These are phyloP conservation scores for Saccopteryx leptura DNA, from an alignment of 2,113 vertebrate genomes.

Conservation along the genomic window DNA sequence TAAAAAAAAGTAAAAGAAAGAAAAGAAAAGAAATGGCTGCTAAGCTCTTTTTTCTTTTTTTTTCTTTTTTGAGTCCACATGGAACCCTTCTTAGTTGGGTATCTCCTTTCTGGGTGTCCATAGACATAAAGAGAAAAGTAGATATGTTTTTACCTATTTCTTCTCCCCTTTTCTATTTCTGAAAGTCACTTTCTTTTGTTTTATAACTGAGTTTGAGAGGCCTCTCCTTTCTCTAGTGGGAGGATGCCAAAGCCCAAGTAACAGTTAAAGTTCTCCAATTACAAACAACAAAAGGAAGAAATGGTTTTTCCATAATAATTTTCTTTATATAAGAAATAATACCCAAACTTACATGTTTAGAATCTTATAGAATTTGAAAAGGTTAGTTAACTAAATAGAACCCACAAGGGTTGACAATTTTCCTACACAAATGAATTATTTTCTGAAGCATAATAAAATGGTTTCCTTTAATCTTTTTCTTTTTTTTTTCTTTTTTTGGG, in stretches of 20 bases:
- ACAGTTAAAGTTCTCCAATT: neutral
- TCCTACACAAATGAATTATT: neutral
- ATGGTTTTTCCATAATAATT: neutral
- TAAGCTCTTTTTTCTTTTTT: neutral
- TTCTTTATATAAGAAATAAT: neutral
- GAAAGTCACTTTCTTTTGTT: neutral
- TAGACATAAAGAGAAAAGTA: neutral
- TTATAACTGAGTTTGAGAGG: neutral
- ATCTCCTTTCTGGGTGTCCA: neutral
- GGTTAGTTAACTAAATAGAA: neutral
- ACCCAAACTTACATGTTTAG: neutral
- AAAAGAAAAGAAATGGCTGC: neutral
- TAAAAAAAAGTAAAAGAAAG: no score
- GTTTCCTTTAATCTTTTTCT: neutral
- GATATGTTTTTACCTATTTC: neutral
- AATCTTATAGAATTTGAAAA: slow-evolving; percentile 43
- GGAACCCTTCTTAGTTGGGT: neutral
- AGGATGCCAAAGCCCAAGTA: neutral
- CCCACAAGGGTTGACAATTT: neutral
- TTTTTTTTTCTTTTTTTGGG: neutral
- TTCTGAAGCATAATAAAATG: slow-evolving; percentile 32
- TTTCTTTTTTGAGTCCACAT: neutral
- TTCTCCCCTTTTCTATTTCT: neutral
- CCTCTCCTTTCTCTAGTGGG: neutral
- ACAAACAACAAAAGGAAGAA: neutral